A percentile compares a stretch with the other conserved stretches of the same genome.
Conservation (phyloP, 1,140 invertebrate genomes). For the Propsilocerus akamusi region DNA sequence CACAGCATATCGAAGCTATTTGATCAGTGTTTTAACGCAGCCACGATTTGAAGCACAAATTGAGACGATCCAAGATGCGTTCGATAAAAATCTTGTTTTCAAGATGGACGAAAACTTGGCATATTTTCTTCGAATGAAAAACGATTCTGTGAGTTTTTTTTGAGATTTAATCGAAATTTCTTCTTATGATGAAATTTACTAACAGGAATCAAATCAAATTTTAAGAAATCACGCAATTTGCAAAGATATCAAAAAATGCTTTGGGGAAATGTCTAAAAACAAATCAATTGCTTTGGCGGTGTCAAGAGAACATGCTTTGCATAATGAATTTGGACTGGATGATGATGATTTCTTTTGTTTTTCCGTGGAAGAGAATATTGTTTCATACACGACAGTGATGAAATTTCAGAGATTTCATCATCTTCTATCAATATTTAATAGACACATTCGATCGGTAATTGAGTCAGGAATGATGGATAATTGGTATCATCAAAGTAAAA, state of each 20-base stretch:
- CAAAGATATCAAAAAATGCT: constrained; percentile 2
- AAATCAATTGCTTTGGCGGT: constrained; percentile 1
- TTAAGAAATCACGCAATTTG: neutral
- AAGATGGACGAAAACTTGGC: neutral
- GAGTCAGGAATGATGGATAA: constrained; percentile 3
- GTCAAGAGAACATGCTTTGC: neutral
- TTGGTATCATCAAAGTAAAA: neutral
- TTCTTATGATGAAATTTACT: neutral
- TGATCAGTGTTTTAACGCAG: constrained; percentile 8
- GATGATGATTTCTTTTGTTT: constrained; percentile 5
- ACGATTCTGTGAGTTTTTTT: neutral
- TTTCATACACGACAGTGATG: constrained; percentile 2
- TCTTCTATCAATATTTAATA: constrained; percentile 5
- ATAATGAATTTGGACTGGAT: neutral
- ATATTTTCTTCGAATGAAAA: neutral
- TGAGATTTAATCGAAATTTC: neutral
- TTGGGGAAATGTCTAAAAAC: neutral
- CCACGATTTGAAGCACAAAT: constrained; percentile 8
- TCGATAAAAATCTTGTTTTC: neutral
- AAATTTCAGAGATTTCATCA: neutral
- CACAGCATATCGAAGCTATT: constrained; percentile 7
- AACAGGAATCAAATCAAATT: neutral
- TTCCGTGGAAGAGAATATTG: constrained; percentile 3
- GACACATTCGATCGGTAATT: neutral
- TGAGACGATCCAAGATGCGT: constrained; percentile 1